Conservation (phyloP, 2,888 invertebrate species). For the Hybos culiciformis region DNA sequence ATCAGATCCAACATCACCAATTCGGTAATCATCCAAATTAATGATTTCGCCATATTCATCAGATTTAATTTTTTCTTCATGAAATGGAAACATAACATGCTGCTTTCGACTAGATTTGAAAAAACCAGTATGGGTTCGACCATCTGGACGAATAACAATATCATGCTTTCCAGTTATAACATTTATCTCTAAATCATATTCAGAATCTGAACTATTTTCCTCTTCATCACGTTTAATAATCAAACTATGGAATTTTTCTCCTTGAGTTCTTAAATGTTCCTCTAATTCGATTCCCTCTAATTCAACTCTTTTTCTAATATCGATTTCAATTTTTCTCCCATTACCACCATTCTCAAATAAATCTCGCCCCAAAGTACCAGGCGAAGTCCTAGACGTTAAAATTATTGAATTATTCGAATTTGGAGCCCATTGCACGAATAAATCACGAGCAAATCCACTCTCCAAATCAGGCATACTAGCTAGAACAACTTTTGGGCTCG, state of each 20-base stretch:
- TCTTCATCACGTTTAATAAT: slow-evolving; percentile 45
- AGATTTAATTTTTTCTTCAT: slow-evolving; percentile 78
- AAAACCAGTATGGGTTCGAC: slow-evolving; percentile 55
- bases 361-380: slow-evolving; percentile 67
- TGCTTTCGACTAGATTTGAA: slow-evolving; percentile 82
- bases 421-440: slow-evolving; percentile 88
- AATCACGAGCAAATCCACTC: slow-evolving; percentile 84
- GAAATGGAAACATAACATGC: slow-evolving; percentile 92
- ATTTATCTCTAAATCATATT: slow-evolving; percentile 72
- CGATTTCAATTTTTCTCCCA: slow-evolving; percentile 51
- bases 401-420: slow-evolving; percentile 89
- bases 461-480: slow-evolving; percentile 93
- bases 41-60: slow-evolving; percentile 97
- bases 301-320: slow-evolving; percentile 53
- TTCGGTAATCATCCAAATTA: slow-evolving; percentile 78
- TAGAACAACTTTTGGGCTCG: slow-evolving; percentile 87
- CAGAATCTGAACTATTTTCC: slow-evolving; percentile 63
- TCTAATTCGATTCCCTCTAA: slow-evolving; percentile 67
- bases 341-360: slow-evolving; percentile 64
- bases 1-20: slow-evolving; percentile 49
- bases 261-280: slow-evolving; percentile 54
- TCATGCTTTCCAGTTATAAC: slow-evolving; percentile 79
- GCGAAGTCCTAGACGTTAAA: slow-evolving; percentile 74
- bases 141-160: slow-evolving; percentile 67
- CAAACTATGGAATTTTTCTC: slow-evolving; percentile 36